phyloP scores from a whole-genome alignment of 2,888 invertebrate genomes.

The Xestia rhomboidea region DNA sequence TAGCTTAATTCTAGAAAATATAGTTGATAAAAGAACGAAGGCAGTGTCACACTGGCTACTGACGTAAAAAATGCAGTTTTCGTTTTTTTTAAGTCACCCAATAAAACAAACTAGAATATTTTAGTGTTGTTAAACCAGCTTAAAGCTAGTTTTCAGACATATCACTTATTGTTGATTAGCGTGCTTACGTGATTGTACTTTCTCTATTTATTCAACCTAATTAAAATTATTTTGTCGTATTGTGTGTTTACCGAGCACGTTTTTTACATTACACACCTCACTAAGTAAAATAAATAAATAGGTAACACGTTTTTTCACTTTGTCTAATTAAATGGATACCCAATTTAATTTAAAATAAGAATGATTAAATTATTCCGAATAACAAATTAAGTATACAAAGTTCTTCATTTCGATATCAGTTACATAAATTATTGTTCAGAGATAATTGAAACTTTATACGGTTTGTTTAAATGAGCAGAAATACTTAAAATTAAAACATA shows the following conservation, averaged over 20 bases:
- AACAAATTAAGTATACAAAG: not conserved
- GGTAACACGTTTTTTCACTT: not conserved
- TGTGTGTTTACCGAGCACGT: not conserved
- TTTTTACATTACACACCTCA: not conserved
- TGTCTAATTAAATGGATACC: not conserved
- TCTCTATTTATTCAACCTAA: not conserved
- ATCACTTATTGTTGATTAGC: not conserved
- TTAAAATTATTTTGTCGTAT: not conserved
- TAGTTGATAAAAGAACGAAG: too few species aligned
- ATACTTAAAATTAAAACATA: slow-evolving; percentile 24
- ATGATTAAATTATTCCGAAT: not conserved
- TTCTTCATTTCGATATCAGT: not conserved
- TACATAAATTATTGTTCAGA: not conserved
- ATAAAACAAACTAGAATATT: slow-evolving; percentile 32
- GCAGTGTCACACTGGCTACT: not conserved
- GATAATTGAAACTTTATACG: slow-evolving; percentile 32
- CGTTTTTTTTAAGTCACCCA: not conserved
- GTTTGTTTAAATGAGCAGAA: slow-evolving; percentile 27
- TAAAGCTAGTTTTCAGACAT: slow-evolving; percentile 14
- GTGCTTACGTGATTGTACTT: slow-evolving; percentile 17
- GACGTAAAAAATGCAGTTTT: slow-evolving; percentile 4
- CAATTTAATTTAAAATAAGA: not conserved
- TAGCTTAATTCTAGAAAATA: not conserved
- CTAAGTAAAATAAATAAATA: not conserved
- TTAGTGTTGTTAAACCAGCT: not conserved